These are phyloP conservation scores for Thelaira solivaga DNA, from an alignment of 2,888 invertebrate species.

Conservation along the genomic window DNA sequence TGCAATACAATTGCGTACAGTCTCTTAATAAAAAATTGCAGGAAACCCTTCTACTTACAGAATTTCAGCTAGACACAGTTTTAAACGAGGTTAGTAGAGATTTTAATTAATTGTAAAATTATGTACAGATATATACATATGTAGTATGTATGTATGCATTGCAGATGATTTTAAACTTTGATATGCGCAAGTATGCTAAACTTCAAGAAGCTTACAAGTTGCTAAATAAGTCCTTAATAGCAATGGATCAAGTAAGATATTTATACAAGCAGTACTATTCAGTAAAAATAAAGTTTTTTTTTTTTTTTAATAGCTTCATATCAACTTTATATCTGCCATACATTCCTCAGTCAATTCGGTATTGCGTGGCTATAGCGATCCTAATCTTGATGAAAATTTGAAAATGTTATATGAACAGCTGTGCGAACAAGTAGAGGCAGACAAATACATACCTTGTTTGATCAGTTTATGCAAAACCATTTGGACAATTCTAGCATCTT, in stretches of 20 bases:
- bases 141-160: neutral
- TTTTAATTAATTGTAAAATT: no score
- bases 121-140: no score
- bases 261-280: neutral
- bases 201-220: slow-evolving; percentile 92
- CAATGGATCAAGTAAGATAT: slow-evolving; percentile 84
- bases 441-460: slow-evolving; percentile 82
- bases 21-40: slow-evolving; percentile 91
- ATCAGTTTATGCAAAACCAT: slow-evolving; percentile 91
- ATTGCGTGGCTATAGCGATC: slow-evolving; percentile 78
- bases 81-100: slow-evolving; percentile 86
- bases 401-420: slow-evolving; percentile 88
- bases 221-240: slow-evolving; percentile 92
- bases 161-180: slow-evolving; percentile 82
- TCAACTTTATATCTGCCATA: slow-evolving; percentile 95
- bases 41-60: slow-evolving; percentile 93
- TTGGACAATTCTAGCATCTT: slow-evolving; percentile 87
- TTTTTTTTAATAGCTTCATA: slow-evolving; percentile 87
- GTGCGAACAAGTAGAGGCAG: slow-evolving; percentile 79
- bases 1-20: slow-evolving; percentile 93
- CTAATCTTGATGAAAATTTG: slow-evolving; percentile 79
- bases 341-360: slow-evolving; percentile 85
- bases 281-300: no score
- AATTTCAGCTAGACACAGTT: slow-evolving; percentile 92
- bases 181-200: slow-evolving; percentile 87